A percentile compares a stretch with the other conserved stretches of the same genome.
Evolutionary conservation across 2,797 vertebrate species (phyloP).

Genomic region (Cossypha niveicapilla): DNA sequence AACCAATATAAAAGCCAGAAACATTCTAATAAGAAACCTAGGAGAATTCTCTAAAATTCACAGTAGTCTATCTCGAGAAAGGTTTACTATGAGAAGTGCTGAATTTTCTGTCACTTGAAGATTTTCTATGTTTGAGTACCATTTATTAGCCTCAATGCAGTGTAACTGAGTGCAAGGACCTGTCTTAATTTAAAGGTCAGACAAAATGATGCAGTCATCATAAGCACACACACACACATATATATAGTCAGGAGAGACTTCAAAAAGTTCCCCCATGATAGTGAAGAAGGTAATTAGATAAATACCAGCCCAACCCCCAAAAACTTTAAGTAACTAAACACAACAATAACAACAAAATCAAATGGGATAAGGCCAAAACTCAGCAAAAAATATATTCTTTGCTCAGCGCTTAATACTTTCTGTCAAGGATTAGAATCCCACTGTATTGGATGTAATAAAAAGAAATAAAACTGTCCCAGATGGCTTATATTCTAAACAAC

Average conservation of each 20-base stretch:
- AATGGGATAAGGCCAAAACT: not conserved
- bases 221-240: not conserved
- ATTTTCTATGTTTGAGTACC: not conserved
- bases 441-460: not conserved
- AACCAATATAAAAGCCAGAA: not conserved
- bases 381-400: not conserved
- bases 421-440: not conserved
- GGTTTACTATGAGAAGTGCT: not conserved
- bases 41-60: not conserved
- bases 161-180: not conserved
- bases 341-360: not conserved
- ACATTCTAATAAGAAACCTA: not conserved
- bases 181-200: not conserved
- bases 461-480: not conserved
- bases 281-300: not conserved
- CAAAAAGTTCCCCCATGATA: not conserved
- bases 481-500: not conserved
- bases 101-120: not conserved
- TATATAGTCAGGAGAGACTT: not conserved
- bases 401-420: not conserved
- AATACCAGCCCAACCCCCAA: accelerated
- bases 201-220: not conserved
- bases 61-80: not conserved
- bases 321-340: not conserved
- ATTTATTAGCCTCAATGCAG: not conserved